Evolutionary conservation across 2,888 invertebrate species (phyloP).

Genomic region (Andrena chrysosceles): DNA sequence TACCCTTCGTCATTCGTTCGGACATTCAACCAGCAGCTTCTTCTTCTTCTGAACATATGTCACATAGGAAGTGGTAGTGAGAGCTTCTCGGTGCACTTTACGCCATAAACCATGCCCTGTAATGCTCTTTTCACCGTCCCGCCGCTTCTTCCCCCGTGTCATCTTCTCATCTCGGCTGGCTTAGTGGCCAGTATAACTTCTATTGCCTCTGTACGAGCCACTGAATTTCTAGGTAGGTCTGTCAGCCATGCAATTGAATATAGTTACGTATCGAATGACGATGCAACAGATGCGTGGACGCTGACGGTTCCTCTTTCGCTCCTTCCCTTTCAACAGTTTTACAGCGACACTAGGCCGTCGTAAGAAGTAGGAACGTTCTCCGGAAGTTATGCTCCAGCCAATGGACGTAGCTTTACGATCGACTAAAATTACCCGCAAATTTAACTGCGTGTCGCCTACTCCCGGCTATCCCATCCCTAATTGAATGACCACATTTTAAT

Average conservation of each 20-base stretch:
- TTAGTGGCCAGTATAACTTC: conserved; percentile 10
- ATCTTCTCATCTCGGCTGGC: conserved; percentile 10
- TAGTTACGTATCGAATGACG: conserved; percentile 77
- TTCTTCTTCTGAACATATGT: conserved; percentile 64
- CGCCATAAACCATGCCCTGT: conserved; percentile 74
- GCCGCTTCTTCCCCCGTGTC: conserved; percentile 42
- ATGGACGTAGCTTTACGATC: conserved; percentile 13
- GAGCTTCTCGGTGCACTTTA: conserved; percentile 65
- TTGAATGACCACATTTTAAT: conserved; percentile 20
- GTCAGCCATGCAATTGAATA: conserved; percentile 76
- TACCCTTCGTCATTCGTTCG: conserved; percentile 50
- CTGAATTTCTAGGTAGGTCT: conserved; percentile 69
- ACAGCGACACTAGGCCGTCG: neutral
- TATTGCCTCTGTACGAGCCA: conserved; percentile 38
- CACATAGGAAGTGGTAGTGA: conserved; percentile 64
- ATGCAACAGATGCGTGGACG: conserved; percentile 47
- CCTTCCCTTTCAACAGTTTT: conserved; percentile 20
- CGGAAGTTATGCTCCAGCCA: neutral
- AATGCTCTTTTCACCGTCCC: conserved; percentile 58
- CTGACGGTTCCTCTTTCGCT: neutral
- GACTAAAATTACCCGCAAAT: conserved; percentile 12
- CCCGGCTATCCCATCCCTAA: conserved; percentile 1
- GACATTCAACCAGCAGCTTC: conserved; percentile 49
- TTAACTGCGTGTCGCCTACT: neutral
- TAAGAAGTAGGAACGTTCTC: neutral